Conservation (phyloP, 1,140 invertebrate species). For the Temnothorax longispinosus region DNA sequence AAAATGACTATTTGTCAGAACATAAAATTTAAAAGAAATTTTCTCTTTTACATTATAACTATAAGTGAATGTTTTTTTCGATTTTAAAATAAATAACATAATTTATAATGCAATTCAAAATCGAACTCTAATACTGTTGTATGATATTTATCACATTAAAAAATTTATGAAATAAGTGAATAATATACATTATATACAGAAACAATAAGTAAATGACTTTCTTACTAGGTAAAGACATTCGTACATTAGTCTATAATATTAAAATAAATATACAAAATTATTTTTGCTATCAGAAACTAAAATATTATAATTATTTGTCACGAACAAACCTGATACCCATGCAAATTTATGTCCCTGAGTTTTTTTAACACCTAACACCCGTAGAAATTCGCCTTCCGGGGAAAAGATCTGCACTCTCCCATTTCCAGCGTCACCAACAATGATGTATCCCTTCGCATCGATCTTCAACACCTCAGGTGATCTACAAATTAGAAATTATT, state of each 20-base stretch:
- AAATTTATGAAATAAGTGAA: too few relatives aligned
- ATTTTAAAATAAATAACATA: too few relatives aligned
- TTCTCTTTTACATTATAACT: too few relatives aligned
- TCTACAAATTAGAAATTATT: constrained; percentile 80
- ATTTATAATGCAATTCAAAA: too few relatives aligned
- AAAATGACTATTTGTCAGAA: too few relatives aligned
- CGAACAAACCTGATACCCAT: constrained; percentile 90
- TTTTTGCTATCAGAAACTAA: constrained; percentile 91
- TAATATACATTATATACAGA: too few relatives aligned
- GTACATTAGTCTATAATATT: constrained; percentile 58
- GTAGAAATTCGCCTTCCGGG: constrained; percentile 88
- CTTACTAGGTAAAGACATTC: background rate
- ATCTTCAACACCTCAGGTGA: constrained; percentile 90
- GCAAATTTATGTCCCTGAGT: constrained; percentile 88
- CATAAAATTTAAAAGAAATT: too few relatives aligned
- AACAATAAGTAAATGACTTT: background rate
- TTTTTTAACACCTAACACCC: constrained; percentile 88
- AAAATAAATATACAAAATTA: constrained; percentile 90
- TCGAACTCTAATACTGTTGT: too few relatives aligned
- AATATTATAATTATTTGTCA: constrained; percentile 89
- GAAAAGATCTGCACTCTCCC: constrained; percentile 91
- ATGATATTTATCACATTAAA: too few relatives aligned
- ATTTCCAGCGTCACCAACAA: constrained; percentile 93
- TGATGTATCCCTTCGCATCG: constrained; percentile 90
- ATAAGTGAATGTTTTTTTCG: too few relatives aligned